Conservation (phyloP, 2,888 invertebrate species). For the Drosophila recens region DNA sequence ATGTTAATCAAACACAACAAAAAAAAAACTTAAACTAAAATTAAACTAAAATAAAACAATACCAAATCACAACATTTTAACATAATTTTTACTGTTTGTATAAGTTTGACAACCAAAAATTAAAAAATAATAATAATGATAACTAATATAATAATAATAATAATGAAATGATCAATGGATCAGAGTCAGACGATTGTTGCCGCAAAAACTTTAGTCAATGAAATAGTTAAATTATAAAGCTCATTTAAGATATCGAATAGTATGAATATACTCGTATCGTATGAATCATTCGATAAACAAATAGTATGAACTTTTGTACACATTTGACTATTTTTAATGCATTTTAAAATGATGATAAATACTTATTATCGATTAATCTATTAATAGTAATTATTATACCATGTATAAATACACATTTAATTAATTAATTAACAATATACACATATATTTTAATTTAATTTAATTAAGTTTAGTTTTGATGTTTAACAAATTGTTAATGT, state of each 20-base stretch:
- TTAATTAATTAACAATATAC: slow-evolving; percentile 17
- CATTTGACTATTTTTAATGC: slow-evolving; percentile 81
- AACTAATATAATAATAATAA: slow-evolving; percentile 37
- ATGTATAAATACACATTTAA: slow-evolving; percentile 58
- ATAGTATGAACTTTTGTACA: slow-evolving; percentile 77
- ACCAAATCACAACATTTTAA: slow-evolving; percentile 75
- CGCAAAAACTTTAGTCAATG: slow-evolving; percentile 64
- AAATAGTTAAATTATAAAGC: slow-evolving; percentile 60
- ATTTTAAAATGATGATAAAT: slow-evolving; percentile 58
- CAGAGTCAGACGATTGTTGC: slow-evolving; percentile 37
- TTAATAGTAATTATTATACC: slow-evolving; percentile 55
- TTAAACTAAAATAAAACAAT: slow-evolving; percentile 24
- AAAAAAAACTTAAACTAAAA: slow-evolving; percentile 40
- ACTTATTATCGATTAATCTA: slow-evolving; percentile 28
- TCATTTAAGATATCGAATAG: slow-evolving; percentile 42
- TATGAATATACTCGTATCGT: slow-evolving; percentile 5
- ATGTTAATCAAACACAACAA: slow-evolving; percentile 69
- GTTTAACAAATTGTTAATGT: slow-evolving; percentile 72
- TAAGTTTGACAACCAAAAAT: slow-evolving; percentile 62
- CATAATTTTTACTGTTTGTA: slow-evolving; percentile 80
- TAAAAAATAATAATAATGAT: slow-evolving; percentile 11
- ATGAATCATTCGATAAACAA: slow-evolving; percentile 52
- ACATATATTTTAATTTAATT: slow-evolving; percentile 30
- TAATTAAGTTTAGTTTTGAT: slow-evolving; percentile 53
- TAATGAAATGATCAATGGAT: slow-evolving; percentile 17